These are phyloP conservation scores for Amphilophus citrinellus DNA, from an alignment of 2,113 vertebrate species.

Conservation along the genomic window DNA sequence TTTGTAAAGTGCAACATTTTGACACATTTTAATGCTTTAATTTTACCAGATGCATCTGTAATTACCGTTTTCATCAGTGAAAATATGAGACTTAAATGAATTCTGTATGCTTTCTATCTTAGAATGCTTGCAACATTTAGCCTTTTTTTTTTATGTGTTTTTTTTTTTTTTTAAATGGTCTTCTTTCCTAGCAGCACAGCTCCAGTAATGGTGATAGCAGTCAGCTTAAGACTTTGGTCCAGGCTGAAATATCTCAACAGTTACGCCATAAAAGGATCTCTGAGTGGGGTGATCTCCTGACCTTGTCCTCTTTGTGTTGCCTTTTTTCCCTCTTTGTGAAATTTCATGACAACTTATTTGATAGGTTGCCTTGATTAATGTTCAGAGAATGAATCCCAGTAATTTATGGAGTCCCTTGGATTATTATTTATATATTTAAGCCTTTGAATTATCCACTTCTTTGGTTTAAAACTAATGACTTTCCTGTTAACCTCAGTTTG, in stretches of 20 bases:
- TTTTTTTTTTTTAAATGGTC: no score
- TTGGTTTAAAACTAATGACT: not conserved
- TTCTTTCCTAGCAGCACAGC: not conserved
- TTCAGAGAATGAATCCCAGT: not conserved
- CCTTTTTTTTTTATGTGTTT: not conserved
- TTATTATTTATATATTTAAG: not conserved
- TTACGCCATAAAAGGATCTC: constrained; percentile 10
- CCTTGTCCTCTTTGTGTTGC: not conserved
- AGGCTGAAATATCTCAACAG: not conserved
- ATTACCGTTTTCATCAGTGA: not conserved
- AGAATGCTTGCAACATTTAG: not conserved
- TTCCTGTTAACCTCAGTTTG: not conserved
- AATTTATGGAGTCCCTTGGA: no score
- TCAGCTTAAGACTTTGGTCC: not conserved
- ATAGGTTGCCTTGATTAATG: not conserved
- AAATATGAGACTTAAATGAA: constrained; percentile 10
- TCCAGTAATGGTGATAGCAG: not conserved
- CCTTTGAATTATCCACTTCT: not conserved
- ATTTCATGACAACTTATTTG: not conserved
- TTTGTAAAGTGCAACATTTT: not conserved
- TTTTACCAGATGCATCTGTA: constrained; percentile 8
- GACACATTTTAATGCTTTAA: constrained; percentile 6
- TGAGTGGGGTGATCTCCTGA: not conserved
- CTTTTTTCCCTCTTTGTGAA: not conserved
- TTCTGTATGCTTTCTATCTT: not conserved